phyloP scores from a whole-genome alignment of 2,797 vertebrate species.

The Scarus forsteni region DNA sequence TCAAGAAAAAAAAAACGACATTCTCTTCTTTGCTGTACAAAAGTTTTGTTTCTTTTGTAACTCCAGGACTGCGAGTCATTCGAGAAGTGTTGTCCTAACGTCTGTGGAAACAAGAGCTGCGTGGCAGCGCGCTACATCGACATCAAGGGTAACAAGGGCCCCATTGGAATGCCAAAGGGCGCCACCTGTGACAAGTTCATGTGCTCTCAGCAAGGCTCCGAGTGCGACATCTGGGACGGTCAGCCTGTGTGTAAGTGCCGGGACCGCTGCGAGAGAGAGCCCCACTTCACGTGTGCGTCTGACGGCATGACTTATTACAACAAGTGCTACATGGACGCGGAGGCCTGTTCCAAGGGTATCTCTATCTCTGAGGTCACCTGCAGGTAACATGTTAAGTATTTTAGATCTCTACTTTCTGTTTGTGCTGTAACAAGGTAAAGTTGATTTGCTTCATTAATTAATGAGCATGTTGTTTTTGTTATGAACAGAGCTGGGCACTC shows the following conservation, averaged over 20 bases:
- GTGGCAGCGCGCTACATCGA: conserved; percentile 97
- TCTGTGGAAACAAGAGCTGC: conserved; percentile 96
- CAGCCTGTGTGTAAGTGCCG: conserved; percentile 97
- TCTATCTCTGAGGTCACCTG: conserved; percentile 95
- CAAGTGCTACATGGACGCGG: conserved; percentile 99
- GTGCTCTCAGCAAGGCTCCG: conserved; percentile 97
- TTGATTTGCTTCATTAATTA: conserved; percentile 26
- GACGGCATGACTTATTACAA: conserved; percentile 99
- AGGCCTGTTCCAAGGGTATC: conserved; percentile 96
- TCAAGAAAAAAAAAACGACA: background rate
- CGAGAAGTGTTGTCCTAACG: conserved; percentile 98
- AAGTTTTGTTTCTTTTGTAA: conserved; percentile 12
- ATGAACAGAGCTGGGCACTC: too few species aligned
- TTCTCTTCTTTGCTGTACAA: background rate
- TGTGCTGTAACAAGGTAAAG: conserved; percentile 61
- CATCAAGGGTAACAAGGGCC: conserved; percentile 92
- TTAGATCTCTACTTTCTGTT: conserved; percentile 58
- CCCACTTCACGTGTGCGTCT: conserved; percentile 97
- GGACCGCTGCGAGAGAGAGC: conserved; percentile 97
- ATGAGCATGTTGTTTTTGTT: background rate
- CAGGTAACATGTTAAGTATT: conserved; percentile 86
- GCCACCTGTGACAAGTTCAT: conserved; percentile 96
- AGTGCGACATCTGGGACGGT: conserved; percentile 98
- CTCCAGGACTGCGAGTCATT: conserved; percentile 95
- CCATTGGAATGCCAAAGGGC: conserved; percentile 93